Conservation (phyloP, 2,113 vertebrate genomes). For the Nanger granti region DNA sequence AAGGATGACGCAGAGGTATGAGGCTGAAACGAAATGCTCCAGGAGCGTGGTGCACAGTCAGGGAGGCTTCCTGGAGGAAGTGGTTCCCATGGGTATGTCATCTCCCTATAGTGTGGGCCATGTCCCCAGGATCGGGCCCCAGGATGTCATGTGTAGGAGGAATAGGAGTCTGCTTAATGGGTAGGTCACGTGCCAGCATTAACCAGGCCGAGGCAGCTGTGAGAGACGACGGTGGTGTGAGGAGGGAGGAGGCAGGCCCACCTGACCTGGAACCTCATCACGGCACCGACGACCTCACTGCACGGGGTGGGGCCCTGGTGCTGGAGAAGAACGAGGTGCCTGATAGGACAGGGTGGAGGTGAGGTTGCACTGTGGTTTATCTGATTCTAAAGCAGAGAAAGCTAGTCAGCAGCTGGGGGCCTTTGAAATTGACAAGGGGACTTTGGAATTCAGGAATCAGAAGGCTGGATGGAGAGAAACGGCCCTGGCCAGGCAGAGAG, state of each 20-base stretch:
- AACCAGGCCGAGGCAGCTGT: too few relatives aligned
- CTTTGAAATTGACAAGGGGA: not conserved
- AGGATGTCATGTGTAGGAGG: not conserved
- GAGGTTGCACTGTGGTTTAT: not conserved
- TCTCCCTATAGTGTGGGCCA: not conserved
- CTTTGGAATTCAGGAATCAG: not conserved
- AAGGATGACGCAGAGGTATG: not conserved
- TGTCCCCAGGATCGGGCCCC: not conserved
- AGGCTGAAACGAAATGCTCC: not conserved
- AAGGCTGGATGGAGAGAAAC: not conserved
- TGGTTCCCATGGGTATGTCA: rapidly evolving
- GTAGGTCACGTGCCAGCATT: not conserved
- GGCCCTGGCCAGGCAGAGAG: not conserved
- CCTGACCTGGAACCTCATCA: not conserved
- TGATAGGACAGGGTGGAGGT: not conserved
- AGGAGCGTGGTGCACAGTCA: not conserved
- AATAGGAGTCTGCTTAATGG: not conserved
- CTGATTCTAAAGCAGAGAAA: not conserved
- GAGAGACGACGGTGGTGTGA: rapidly evolving
- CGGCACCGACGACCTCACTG: rapidly evolving
- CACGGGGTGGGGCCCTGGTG: rapidly evolving
- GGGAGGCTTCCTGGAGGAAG: not conserved
- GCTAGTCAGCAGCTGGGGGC: not conserved
- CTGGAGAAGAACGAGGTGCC: not conserved
- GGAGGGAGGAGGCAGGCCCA: not conserved